Base-by-base conservation (phyloP, 1,140 invertebrate genomes). In the Protaetia brevitarsis region DNA sequence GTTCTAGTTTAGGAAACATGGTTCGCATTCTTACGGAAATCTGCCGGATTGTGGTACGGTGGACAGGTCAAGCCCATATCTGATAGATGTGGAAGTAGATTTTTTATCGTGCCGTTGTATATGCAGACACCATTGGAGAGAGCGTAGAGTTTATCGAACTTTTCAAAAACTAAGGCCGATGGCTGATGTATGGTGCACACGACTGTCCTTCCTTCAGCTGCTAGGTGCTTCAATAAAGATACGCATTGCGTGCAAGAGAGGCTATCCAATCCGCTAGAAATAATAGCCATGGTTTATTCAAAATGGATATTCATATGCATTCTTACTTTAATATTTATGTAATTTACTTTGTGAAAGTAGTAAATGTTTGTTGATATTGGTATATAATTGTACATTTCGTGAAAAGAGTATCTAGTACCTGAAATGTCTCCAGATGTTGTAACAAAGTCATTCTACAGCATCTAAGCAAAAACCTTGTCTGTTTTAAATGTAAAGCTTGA, bases 181-280 rank as follows among this genome's bases (percentile, higher is more conserved):
- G 96, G 96, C 76, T 98, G 96, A 80, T 99, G 96, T 71, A 99
- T 97, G 2, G 95, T 98, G 73, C 94, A 95, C 56, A 98, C 88
- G 28, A 99, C 89, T 0, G 94, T 97, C 31, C 95, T 83, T 1
- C 93, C 94, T 73, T 95, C 93, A 61, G 86, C 79, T 0, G 95
- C 94, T 51, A 98, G 78, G 64, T 88, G 85, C 79, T 94, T 89
- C 19, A 95, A 79, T 23, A 95, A 77, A 36, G 87, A 86, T 64
- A 97, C 87, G 74, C 94, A 91, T 74, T 96, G 93, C 73, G 90
- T 94, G 73, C 93, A 93, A 11, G 92, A 94, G 7, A 91, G 90
- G 73, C 92, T 95, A 79, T 98, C 95, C 67, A 98, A 80, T 41
- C 95, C 93, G 78, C 94, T 97, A 78, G 5, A 85, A 83, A 64